Evolutionary conservation across 2,113 vertebrate genomes (phyloP), one percentile per base, ranked within the genome.

Genomic region (Catharus fuscescens): DNA sequence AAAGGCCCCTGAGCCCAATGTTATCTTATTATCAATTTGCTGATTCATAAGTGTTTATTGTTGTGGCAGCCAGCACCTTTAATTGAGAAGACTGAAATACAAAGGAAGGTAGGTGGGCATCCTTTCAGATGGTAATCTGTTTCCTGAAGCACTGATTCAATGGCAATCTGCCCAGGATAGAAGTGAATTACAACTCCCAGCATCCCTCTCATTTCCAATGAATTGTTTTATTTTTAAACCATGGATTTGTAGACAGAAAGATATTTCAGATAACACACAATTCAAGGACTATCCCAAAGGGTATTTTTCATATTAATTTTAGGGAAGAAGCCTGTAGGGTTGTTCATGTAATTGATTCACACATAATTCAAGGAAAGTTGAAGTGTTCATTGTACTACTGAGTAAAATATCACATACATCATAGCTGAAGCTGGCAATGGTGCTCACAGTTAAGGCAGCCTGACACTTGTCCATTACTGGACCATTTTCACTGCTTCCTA

Each of bases 171-270:
- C 90, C 92, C 90, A 94, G 90, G 52, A 79, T 2, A 67, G 32
- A 89, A 83, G 36, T 66, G 71, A 96, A 94, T 97, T 95, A 93
- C 32, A 86, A 29, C 36, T 97, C 93, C 74, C 90, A 86, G 67
- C 70, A 91, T 36, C 54, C 12, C 36, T 81, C 73, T 90, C 36
- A 26, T 70, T 92, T 91, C n/a, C 65, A 90, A 50, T 36, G 47
- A 85, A 44, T 86, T 90, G 59, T 88, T 96, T 94, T 86, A 89
- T 91, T 82, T 91, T 92, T 80, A 96, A 93, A 88, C 36, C 38
- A 73, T 62, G 65, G 16, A 9, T 89, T 92, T 90, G 74, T 91
- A 89, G 59, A 87, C n/a, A 77, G 56, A 94, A 93, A 60, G 36
- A 53, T 93, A 87, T 53, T 90, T 93, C 48, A 72, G 61, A 83